Evolutionary conservation across 2,797 vertebrate species (phyloP).

Genomic region (Myotis myotis): DNA sequence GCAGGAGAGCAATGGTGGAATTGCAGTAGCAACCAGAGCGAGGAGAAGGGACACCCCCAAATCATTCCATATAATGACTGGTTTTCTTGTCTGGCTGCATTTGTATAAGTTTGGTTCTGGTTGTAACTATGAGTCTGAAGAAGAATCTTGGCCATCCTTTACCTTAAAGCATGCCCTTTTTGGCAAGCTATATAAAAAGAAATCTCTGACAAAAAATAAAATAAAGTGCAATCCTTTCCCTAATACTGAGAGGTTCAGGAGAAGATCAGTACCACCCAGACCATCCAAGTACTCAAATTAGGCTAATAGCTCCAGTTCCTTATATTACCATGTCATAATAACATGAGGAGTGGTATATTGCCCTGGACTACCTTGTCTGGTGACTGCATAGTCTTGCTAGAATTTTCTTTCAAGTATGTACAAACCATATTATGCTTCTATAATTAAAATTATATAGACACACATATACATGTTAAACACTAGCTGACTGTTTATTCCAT

Average conservation of each 20-base stretch:
- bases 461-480: background rate
- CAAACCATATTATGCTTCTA: background rate
- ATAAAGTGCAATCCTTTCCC: too few relatives aligned
- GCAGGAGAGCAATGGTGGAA: background rate
- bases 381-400: background rate
- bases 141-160: background rate
- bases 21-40: background rate
- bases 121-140: background rate
- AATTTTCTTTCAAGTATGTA: conserved; percentile 18
- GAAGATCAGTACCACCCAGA: background rate
- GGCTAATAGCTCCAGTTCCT: background rate
- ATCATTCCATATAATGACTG: background rate
- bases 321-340: background rate
- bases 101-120: background rate
- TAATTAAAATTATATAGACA: background rate
- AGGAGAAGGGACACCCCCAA: background rate
- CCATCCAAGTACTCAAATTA: background rate
- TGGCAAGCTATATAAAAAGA: background rate
- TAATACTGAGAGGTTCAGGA: background rate
- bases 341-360: background rate
- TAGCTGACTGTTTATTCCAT: background rate
- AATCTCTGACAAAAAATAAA: background rate
- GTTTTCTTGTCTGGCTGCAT: background rate
- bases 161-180: background rate
- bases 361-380: background rate